These are phyloP conservation scores for Agrochola macilenta DNA, from an alignment of 2,888 invertebrate species.

Conservation along the genomic window DNA sequence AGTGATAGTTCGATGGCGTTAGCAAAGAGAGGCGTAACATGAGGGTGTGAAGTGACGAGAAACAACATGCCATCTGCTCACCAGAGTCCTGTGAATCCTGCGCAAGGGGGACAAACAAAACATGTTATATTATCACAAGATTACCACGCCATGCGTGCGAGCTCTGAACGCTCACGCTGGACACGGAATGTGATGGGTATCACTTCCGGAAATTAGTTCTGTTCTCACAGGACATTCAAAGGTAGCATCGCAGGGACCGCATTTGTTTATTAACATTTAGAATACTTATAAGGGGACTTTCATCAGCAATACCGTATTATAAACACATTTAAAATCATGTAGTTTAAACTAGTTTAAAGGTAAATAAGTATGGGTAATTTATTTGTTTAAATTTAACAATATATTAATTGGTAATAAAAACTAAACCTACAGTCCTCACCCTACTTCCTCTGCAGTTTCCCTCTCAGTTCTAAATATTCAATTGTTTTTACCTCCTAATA, in stretches of 20 bases:
- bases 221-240: not conserved
- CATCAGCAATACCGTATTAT: not conserved
- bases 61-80: constrained; percentile 61
- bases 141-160: constrained; percentile 2
- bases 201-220: constrained; percentile 9
- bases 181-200: not conserved
- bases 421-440: not conserved
- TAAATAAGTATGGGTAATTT: not conserved
- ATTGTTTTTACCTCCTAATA: constrained; percentile 4
- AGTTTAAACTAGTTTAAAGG: not conserved
- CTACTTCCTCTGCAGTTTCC: not conserved
- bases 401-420: too few relatives aligned
- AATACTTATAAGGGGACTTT: constrained; percentile 12
- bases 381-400: not conserved
- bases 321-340: not conserved
- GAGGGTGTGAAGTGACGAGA: constrained; percentile 31
- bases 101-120: constrained; percentile 52
- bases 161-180: not conserved
- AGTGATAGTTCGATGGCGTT: not conserved
- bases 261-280: not conserved
- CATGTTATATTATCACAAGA: constrained; percentile 32
- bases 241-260: not conserved
- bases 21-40: constrained; percentile 29
- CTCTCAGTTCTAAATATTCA: not conserved
- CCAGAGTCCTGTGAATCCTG: constrained; percentile 60